Base-by-base conservation (phyloP, 2,797 vertebrate species). In the Lutjanus campechanus region DNA sequence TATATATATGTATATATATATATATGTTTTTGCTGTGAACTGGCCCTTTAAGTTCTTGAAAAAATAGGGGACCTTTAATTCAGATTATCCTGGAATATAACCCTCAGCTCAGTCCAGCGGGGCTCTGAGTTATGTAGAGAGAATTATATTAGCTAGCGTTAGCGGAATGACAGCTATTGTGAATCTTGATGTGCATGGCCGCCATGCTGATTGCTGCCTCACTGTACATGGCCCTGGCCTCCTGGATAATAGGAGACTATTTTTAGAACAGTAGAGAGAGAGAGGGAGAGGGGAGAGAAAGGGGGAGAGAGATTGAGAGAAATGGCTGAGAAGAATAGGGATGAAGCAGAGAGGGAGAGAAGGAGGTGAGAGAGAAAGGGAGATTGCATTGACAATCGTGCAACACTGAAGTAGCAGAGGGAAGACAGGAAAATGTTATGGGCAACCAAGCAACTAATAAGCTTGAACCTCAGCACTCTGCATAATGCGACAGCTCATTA, bases 391-490 rank as follows among this genome's bases (percentile, higher is more conserved):
- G 93, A 95, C 93, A 89, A 93, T 91, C 78, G 82, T 87, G 92
- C 87, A 94, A 92, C 89, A 88, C 78, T 85, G 84, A 92, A 92
- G 89, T 85, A 90, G 88, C 79, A 69, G 87, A 92, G 87, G 87
- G 88, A 93, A 94, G 93, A 92, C 88, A 89, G 89, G 88, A 89
- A 94, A 95, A 96, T 95, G 94, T 95, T 95, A 95, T 94, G 94
- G 94, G 94, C 95, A 95, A 94, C 95, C 95, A 95, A 95, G 95
- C 96, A 96, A 94, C 96, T 96, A 96, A 96, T 95, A 95, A 95
- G 94, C 94, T 94, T 96, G 94, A 95, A 95, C 95, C 95, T 93
- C 91, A 82, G 92, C 93, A 95, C 94, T 95, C 92, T 93, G 94
- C 94, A 95, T 95, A 95, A 96, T 95, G 93, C 90, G 90, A 95